These are phyloP conservation scores for Microplitis mediator DNA, from an alignment of 1,140 invertebrate genomes.

Conservation along the genomic window DNA sequence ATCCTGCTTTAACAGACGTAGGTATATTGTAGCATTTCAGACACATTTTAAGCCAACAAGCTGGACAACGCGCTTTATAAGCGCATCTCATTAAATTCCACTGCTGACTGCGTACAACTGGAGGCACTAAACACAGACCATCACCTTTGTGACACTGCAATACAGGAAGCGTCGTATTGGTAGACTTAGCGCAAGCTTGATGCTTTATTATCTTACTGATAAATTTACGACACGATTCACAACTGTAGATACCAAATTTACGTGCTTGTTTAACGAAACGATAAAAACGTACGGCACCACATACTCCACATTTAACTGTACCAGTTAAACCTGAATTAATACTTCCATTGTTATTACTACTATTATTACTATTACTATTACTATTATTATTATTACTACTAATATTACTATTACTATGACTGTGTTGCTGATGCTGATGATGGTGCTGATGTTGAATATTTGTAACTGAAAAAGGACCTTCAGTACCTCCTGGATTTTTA, in stretches of 20 bases:
- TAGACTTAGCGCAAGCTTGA: conserved; percentile 65
- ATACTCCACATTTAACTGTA: conserved; percentile 79
- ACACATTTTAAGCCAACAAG: conserved; percentile 88
- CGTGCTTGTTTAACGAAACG: conserved; percentile 77
- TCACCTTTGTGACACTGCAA: conserved; percentile 74
- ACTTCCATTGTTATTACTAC: conserved; percentile 43
- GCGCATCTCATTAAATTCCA: conserved; percentile 74
- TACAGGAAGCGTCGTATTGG: conserved; percentile 58
- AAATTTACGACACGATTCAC: conserved; percentile 85
- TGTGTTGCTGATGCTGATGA: too few relatives aligned
- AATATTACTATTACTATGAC: too few relatives aligned
- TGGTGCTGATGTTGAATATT: conserved; percentile 40
- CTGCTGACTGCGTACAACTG: conserved; percentile 71
- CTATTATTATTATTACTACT: too few relatives aligned
- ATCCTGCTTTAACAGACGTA: conserved; percentile 66
- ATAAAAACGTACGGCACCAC: conserved; percentile 77
- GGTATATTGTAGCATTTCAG: conserved; percentile 80
- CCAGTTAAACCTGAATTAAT: conserved; percentile 61
- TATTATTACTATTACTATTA: too few relatives aligned
- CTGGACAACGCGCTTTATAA: conserved; percentile 76
- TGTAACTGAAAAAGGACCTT: conserved; percentile 71
- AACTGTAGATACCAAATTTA: conserved; percentile 84
- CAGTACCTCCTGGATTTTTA: conserved; percentile 63
- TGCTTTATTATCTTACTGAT: conserved; percentile 79
- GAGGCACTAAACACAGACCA: conserved; percentile 74